A percentile compares a stretch with the other conserved stretches of the same genome.
Evolutionary conservation across 2,113 vertebrate species (phyloP).

Genomic region (Mirza zaza): DNA sequence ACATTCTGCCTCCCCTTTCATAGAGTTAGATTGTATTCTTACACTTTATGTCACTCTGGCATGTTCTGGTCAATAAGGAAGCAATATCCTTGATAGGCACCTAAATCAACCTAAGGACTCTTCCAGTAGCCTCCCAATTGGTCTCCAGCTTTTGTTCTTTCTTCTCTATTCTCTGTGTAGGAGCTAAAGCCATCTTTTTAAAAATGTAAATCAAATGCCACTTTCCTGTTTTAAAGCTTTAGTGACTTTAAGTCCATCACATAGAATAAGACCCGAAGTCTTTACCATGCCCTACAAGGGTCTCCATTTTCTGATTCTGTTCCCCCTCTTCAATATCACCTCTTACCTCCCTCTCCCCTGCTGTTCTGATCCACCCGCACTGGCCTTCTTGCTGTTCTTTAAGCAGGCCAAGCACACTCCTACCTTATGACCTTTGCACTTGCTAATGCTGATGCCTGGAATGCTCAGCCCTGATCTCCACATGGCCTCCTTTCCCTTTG

Average conservation of each 20-base stretch:
- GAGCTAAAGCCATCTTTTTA: background rate
- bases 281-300: background rate
- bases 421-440: background rate
- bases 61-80: slow-evolving; percentile 18
- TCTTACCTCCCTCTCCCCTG: background rate
- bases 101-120: background rate
- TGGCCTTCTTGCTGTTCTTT: background rate
- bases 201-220: background rate
- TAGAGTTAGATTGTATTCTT: background rate
- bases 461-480: background rate
- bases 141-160: background rate
- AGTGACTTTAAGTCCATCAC: background rate
- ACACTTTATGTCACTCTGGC: background rate
- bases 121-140: background rate
- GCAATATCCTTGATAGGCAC: background rate
- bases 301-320: background rate
- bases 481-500: background rate
- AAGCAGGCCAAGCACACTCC: background rate
- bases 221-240: slow-evolving; percentile 6
- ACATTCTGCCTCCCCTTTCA: background rate
- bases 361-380: background rate
- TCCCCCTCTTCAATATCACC: background rate
- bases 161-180: background rate
- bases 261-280: background rate
- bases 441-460: background rate